Evolutionary conservation across 2,113 vertebrate genomes (phyloP).

Genomic region (Toxostoma redivivum): DNA sequence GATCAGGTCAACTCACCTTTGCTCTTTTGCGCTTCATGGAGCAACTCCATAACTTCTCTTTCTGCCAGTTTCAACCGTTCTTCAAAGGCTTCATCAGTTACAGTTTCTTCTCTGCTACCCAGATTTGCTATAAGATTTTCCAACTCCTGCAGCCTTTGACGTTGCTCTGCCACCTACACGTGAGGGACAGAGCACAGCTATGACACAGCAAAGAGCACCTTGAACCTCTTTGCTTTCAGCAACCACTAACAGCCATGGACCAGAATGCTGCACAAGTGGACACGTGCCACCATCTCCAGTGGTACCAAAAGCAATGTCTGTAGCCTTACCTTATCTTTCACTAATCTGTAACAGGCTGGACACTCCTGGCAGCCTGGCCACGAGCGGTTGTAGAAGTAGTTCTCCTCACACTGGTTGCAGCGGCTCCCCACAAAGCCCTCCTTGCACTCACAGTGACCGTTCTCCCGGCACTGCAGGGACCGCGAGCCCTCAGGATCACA

Average conservation of each 20-base stretch:
- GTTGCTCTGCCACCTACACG: slow-evolving; percentile 86
- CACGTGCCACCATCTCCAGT: fast-evolving
- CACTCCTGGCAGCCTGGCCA: slow-evolving; percentile 94
- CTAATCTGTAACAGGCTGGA: slow-evolving; percentile 91
- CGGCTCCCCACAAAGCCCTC: slow-evolving; percentile 91
- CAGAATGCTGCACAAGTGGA: fast-evolving
- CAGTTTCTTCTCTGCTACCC: slow-evolving; percentile 79
- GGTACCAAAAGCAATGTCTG: fast-evolving
- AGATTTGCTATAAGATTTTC: slow-evolving; percentile 90
- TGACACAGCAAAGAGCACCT: neutral
- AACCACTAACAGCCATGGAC: fast-evolving
- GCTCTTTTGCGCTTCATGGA: slow-evolving; percentile 86
- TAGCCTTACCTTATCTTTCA: slow-evolving; percentile 88
- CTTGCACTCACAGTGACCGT: slow-evolving; percentile 86
- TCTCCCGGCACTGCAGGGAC: slow-evolving; percentile 85
- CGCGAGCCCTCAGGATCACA: slow-evolving; percentile 89
- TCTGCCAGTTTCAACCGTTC: slow-evolving; percentile 90
- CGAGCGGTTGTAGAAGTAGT: slow-evolving; percentile 96
- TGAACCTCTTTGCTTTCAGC: neutral
- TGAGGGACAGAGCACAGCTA: neutral
- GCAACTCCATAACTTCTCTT: slow-evolving; percentile 83
- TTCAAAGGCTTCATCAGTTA: slow-evolving; percentile 92
- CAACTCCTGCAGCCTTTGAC: slow-evolving; percentile 86
- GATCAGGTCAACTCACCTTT: slow-evolving; percentile 78
- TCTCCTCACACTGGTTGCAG: slow-evolving; percentile 96